Evolutionary conservation across 2,113 vertebrate species (phyloP), one percentile per base, ranked within the genome.

Genomic region (Festucalex cinctus): DNA sequence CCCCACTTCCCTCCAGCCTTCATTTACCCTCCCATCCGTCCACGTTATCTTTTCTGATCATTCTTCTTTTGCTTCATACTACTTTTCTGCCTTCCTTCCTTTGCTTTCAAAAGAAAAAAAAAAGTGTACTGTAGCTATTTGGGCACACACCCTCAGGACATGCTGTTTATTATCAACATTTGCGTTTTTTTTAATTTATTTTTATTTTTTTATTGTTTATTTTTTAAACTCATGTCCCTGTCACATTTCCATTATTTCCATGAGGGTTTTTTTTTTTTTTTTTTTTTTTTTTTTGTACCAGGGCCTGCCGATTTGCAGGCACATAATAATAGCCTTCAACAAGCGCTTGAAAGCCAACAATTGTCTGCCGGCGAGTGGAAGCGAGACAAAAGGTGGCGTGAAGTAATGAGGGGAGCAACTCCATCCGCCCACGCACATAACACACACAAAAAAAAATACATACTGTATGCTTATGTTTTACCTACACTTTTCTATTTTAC

Each of bases 401-500:
- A 78, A 85, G 78, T 76, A 80, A 57, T 13, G 59, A 39, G 49
- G 62, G 19, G n/a, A 58, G 20, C 9, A 12, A 58, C 14, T 16
- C 36, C 20, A 17, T 61, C 17, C 68, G 44, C 56, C 17, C 54
- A 24, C 54, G 1, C 57, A 26, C 17, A 5, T 32, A 4, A 22
- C n/a, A n/a, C n/a, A n/a, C 32, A 22, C n/a, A 17, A 32, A 65
- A 22, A 63, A 41, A 41, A 22, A 64, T 3, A 62, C 43, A 37
- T 32, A 35, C 7, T 57, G 43, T 20, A 58, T 28, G 35, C 66
- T 43, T 3, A 1, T 57, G 14, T 13, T 57, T 17, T 14, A 8
- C 6, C 2, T 4, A 32, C 28, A 32, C 28, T n/a, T n/a, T n/a
- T n/a, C n/a, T 32, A 32, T 32, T 32, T 32, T 32, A 32, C 28